phyloP scores from a whole-genome alignment of 2,797 vertebrate species.

The Hydrolagus colliei region DNA sequence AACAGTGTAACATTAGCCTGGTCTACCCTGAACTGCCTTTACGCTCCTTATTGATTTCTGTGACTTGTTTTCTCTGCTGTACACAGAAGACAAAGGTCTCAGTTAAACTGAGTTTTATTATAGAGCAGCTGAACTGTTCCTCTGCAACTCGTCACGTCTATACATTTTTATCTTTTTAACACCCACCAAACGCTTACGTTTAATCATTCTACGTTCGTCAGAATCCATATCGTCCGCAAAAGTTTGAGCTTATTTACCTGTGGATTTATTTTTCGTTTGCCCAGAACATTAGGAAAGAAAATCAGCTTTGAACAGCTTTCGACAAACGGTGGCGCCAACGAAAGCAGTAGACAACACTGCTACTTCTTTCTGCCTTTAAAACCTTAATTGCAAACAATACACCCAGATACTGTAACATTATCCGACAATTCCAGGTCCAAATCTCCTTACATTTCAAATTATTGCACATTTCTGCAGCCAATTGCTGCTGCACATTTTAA shows the following conservation, averaged over 20 bases:
- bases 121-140: neutral
- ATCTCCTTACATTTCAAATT: slow-evolving; percentile 23
- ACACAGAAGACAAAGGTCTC: slow-evolving; percentile 10
- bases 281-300: slow-evolving; percentile 21
- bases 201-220: slow-evolving; percentile 10
- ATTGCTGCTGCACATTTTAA: slow-evolving; percentile 60
- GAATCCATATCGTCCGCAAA: neutral
- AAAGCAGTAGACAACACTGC: neutral
- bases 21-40: neutral
- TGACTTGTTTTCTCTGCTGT: neutral
- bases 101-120: neutral
- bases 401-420: slow-evolving; percentile 17
- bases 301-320: slow-evolving; percentile 17
- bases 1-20: neutral
- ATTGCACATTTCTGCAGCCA: slow-evolving; percentile 13
- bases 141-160: neutral
- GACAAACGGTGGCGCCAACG: slow-evolving; percentile 27
- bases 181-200: neutral
- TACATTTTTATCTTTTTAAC: neutral
- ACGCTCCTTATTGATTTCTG: neutral
- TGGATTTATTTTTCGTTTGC: slow-evolving; percentile 6
- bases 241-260: slow-evolving; percentile 27
- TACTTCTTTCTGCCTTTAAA: slow-evolving; percentile 22
- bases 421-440: slow-evolving; percentile 23
- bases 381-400: slow-evolving; percentile 14